Base-by-base conservation (phyloP, 2,797 vertebrate genomes). In the Bryconaethiops microstoma region DNA sequence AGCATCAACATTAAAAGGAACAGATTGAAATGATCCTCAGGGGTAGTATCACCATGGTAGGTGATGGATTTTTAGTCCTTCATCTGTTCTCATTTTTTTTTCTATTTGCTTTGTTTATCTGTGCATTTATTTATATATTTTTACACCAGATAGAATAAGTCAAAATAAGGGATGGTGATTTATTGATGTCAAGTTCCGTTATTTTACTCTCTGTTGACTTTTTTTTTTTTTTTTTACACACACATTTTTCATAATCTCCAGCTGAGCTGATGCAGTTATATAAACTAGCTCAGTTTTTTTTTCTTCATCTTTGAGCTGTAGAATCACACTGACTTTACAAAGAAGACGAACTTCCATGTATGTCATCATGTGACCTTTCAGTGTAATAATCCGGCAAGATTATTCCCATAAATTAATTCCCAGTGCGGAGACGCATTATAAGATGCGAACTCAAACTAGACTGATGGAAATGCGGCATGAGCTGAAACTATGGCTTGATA, bases 1-100 rank as follows among this genome's bases (percentile, higher is more conserved):
- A 94, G 92, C 92, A 86, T 91, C 90, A 93, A 93, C 93, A 93
- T 93, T 93, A 94, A 94, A 93, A 91, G 88, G 88, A 93, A 91
- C 91, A 92, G 92, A 93, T 92, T 92, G 92, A 94, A 94, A 90
- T 92, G 89, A 92, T 90, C 91, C 94, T 93, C 92, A 83, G 89
- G 92, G 91, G 92, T 93, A 90, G 89, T 87, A 90, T 92, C 90
- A 90, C 90, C 91, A 90, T 90, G 89, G 76, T 81, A 70, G 83
- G 80, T 86, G 84, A 86, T 88, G 89, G 89, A 91, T 91, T 89
- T 89, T 84, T 76, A 86, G 88, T 87, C 92, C 90, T 93, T 92
- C 89, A 92, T 93, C 91, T 91, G 39, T 57, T 74, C 23, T 67
- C 21, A 17, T 12, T 65, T 13, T 60, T 10, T 57, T 59, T 88